Evolutionary conservation across 2,113 vertebrate genomes (phyloP).

Genomic region (Anas platyrhynchos): DNA sequence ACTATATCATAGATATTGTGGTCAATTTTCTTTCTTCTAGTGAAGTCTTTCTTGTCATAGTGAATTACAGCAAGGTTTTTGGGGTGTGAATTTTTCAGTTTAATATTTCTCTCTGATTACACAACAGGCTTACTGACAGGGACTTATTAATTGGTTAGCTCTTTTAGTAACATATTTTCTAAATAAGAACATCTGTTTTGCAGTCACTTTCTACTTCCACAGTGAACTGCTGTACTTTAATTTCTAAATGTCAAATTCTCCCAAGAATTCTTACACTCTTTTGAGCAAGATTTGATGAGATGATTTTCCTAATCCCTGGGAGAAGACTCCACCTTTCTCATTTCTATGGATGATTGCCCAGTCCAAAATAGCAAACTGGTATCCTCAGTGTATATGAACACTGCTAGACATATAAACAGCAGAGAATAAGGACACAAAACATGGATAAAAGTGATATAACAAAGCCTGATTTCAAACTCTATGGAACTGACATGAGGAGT

Average conservation of each 20-base stretch:
- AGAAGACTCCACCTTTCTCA: neutral
- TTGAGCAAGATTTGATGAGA: conserved; percentile 4
- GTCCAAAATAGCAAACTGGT: neutral
- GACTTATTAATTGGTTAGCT: conserved; percentile 63
- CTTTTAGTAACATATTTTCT: conserved; percentile 60
- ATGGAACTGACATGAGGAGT: neutral
- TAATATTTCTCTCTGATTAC: conserved; percentile 52
- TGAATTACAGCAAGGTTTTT: neutral
- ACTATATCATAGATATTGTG: neutral
- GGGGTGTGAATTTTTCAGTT: neutral
- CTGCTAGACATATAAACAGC: neutral
- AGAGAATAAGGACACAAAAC: neutral
- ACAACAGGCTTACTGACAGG: conserved; percentile 54
- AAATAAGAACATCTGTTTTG: conserved; percentile 67
- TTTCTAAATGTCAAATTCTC: conserved; percentile 70
- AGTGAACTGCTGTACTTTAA: conserved; percentile 62
- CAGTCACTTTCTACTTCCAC: conserved; percentile 53
- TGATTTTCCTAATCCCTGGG: neutral
- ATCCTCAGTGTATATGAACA: neutral
- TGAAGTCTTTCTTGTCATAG: neutral
- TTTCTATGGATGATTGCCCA: neutral
- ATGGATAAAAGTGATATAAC: neutral
- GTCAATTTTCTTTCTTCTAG: conserved; percentile 35
- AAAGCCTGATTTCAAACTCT: neutral
- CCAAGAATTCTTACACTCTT: conserved; percentile 56